Evolutionary conservation across 2,113 vertebrate genomes (phyloP).

Genomic region (Dromaius novaehollandiae): DNA sequence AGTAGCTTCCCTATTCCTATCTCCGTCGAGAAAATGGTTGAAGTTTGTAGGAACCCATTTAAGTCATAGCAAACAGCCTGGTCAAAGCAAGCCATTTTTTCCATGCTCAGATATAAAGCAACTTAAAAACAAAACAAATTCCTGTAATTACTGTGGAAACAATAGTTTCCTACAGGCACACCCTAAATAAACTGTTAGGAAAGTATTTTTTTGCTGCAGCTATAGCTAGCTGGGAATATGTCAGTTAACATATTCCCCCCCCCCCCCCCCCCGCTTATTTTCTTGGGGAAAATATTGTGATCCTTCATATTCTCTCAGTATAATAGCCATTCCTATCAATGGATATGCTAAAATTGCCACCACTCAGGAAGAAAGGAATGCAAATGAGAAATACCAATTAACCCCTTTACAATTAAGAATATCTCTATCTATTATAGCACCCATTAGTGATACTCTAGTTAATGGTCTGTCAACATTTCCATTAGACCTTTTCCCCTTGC

Average conservation of each 20-base stretch:
- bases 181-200: background rate
- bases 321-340: conserved; percentile 32
- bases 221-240: background rate
- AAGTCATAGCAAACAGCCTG: background rate
- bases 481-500: conserved; percentile 58
- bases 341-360: conserved; percentile 51
- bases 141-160: conserved; percentile 7
- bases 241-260: background rate
- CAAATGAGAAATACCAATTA: conserved; percentile 66
- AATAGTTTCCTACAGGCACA: background rate
- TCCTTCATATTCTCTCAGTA: conserved; percentile 30
- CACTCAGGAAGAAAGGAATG: conserved; percentile 64
- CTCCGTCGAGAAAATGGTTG: background rate
- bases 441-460: conserved; percentile 64
- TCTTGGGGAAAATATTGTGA: conserved; percentile 64
- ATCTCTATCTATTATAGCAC: conserved; percentile 51
- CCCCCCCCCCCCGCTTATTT: conserved; percentile 14
- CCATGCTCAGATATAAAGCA: background rate
- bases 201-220: background rate
- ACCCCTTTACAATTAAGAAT: conserved; percentile 69
- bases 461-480: conserved; percentile 69
- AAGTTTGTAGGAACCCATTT: background rate
- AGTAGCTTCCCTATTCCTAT: background rate
- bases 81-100: background rate
- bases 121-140: background rate